Evolutionary conservation across 2,888 invertebrate species (phyloP).

Genomic region (Rhagium mordax): DNA sequence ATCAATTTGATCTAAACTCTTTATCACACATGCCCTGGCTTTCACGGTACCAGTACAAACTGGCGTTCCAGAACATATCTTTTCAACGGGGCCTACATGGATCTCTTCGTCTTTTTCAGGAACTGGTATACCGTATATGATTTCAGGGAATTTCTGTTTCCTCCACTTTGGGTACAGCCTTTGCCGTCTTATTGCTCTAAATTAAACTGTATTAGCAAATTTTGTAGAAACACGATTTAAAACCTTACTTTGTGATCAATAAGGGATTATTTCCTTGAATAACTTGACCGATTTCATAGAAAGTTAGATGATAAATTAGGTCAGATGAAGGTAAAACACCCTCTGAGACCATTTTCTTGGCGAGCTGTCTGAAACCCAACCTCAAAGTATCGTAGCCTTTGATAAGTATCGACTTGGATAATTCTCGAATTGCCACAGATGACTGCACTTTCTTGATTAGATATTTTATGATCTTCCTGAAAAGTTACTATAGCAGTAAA

Average conservation of each 20-base stretch:
- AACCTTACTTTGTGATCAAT: conserved; percentile 76
- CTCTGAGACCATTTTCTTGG: conserved; percentile 73
- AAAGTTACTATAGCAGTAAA: conserved; percentile 10
- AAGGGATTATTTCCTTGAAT: conserved; percentile 72
- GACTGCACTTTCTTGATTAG: conserved; percentile 76
- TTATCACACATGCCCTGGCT: conserved; percentile 82
- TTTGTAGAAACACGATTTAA: background rate
- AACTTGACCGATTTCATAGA: conserved; percentile 76
- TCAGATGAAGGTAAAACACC: conserved; percentile 78
- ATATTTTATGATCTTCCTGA: conserved; percentile 75
- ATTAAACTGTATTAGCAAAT: background rate
- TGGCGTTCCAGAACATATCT: conserved; percentile 74
- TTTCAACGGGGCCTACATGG: conserved; percentile 28
- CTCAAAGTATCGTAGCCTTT: conserved; percentile 75
- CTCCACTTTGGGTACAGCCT: conserved; percentile 76
- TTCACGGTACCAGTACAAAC: conserved; percentile 80
- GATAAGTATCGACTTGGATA: conserved; percentile 77
- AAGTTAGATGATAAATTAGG: conserved; percentile 79
- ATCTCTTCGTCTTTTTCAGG: conserved; percentile 50
- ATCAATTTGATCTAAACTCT: conserved; percentile 75
- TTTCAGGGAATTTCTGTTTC: conserved; percentile 77
- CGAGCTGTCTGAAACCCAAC: conserved; percentile 74
- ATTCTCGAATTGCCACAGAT: conserved; percentile 78
- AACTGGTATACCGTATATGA: conserved; percentile 65
- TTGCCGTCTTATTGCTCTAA: conserved; percentile 78